These are phyloP conservation scores for Marronus borbonicus DNA, from an alignment of 2,888 invertebrate species.

Conservation along the genomic window DNA sequence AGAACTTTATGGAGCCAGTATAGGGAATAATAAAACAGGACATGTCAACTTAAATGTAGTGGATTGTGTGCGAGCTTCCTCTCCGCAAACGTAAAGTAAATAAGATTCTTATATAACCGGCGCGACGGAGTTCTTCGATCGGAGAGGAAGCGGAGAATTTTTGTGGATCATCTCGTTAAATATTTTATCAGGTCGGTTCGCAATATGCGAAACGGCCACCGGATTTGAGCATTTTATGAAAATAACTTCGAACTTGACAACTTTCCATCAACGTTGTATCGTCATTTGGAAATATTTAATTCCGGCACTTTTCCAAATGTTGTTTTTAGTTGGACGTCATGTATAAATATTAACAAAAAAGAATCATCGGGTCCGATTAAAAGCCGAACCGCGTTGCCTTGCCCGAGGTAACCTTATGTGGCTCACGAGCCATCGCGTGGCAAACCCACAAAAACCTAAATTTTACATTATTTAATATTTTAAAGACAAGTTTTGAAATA, in stretches of 20 bases:
- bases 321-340: not conserved
- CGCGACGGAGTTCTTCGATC: conserved; percentile 12
- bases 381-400: no score
- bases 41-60: conserved; percentile 45
- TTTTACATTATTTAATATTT: no score
- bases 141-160: conserved; percentile 20
- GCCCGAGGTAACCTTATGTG: no score
- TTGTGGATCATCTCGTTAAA: conserved; percentile 42
- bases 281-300: conserved; percentile 5
- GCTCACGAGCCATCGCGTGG: no score
- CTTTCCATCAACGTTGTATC: not conserved
- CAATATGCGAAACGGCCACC: not conserved
- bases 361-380: no score
- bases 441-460: no score
- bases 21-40: conserved; percentile 43
- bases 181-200: conserved; percentile 35
- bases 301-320: not conserved
- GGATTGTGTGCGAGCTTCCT: conserved; percentile 13
- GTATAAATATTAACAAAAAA: not conserved
- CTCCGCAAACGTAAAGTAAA: conserved; percentile 23
- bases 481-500: no score
- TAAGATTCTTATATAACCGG: conserved; percentile 6
- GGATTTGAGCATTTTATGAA: conserved; percentile 34
- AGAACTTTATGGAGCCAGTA: conserved; percentile 29
- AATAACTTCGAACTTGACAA: conserved; percentile 19